A percentile compares a stretch with the other conserved stretches of the same genome.
These are phyloP conservation scores for Galerucella calmariensis DNA, from an alignment of 2,888 invertebrate genomes.

Conservation along the genomic window DNA sequence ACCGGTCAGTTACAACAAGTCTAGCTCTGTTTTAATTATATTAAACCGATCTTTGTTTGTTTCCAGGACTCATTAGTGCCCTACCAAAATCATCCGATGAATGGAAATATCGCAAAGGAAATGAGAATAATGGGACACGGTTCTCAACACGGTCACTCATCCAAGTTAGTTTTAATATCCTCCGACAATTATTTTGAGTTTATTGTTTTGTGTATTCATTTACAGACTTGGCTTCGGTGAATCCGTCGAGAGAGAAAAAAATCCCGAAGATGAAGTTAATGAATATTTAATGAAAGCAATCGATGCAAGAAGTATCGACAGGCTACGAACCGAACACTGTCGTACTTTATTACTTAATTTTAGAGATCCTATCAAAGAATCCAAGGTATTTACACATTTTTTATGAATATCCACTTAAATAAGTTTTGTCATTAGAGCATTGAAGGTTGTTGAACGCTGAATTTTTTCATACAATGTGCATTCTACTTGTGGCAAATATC, in stretches of 20 bases:
- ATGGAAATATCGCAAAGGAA: conserved; percentile 88
- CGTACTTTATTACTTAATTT: conserved; percentile 86
- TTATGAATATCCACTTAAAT: too few species aligned
- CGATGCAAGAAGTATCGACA: conserved; percentile 92
- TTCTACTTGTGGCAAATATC: too few species aligned
- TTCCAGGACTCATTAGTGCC: conserved; percentile 72
- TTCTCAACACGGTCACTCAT: conserved; percentile 75
- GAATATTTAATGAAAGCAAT: conserved; percentile 96
- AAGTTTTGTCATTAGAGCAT: too few species aligned
- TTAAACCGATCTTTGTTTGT: conserved; percentile 17
- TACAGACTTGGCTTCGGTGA: conserved; percentile 80
- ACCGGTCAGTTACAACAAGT: too few species aligned
- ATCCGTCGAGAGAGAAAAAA: conserved; percentile 73
- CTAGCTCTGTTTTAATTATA: too few species aligned
- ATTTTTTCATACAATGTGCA: too few species aligned
- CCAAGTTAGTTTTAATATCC: conserved; percentile 67
- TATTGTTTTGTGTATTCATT: not conserved
- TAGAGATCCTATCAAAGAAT: conserved; percentile 81
- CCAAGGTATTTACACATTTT: conserved; percentile 71
- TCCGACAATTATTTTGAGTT: too few species aligned
- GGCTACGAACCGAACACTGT: conserved; percentile 89
- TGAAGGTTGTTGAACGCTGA: too few species aligned
- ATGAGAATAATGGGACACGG: conserved; percentile 91
- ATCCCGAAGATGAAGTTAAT: conserved; percentile 93
- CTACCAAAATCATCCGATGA: conserved; percentile 71